These are phyloP conservation scores for Conopomorpha cramerella DNA, from an alignment of 1,140 invertebrate genomes.

Conservation along the genomic window DNA sequence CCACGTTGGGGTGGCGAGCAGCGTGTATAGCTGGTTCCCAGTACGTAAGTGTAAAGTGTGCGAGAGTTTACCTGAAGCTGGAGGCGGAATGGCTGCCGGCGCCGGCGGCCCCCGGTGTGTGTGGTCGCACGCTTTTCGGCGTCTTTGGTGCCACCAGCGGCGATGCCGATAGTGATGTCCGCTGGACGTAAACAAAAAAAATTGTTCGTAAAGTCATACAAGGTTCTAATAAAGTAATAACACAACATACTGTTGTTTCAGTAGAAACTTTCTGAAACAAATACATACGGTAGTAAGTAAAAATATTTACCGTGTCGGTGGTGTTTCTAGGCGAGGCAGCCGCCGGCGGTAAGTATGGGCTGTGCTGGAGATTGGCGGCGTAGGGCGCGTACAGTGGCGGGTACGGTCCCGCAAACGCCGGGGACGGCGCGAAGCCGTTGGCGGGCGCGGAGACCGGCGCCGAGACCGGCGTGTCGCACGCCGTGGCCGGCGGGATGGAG, in stretches of 20 bases:
- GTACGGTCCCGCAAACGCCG: conserved; percentile 66
- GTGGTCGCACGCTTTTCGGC: conserved; percentile 49
- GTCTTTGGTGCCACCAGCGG: conserved; percentile 51
- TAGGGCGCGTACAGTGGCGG: conserved; percentile 76
- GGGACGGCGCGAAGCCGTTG: conserved; percentile 39
- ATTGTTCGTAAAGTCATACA: too few species aligned
- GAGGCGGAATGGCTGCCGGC: too few species aligned
- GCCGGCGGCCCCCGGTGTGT: conserved; percentile 46
- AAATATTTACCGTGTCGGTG: conserved; percentile 62
- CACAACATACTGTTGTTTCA: too few species aligned
- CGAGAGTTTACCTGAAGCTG: too few species aligned
- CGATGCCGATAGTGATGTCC: conserved; percentile 56
- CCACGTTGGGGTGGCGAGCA: conserved; percentile 67
- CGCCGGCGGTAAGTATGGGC: conserved; percentile 67
- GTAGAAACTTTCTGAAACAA: too few species aligned
- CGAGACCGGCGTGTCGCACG: conserved; percentile 17
- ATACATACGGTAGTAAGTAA: too few species aligned
- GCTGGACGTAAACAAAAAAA: conserved; percentile 22
- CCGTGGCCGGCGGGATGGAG: conserved; percentile 14
- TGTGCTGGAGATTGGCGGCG: conserved; percentile 67
- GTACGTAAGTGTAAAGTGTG: too few species aligned
- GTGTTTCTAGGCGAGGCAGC: conserved; percentile 67
- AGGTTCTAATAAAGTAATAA: too few species aligned
- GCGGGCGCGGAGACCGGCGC: conserved; percentile 19
- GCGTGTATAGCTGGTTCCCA: conserved; percentile 21